Evolutionary conservation across 2,888 invertebrate genomes (phyloP).

Genomic region (Steinernema scapterisci): DNA sequence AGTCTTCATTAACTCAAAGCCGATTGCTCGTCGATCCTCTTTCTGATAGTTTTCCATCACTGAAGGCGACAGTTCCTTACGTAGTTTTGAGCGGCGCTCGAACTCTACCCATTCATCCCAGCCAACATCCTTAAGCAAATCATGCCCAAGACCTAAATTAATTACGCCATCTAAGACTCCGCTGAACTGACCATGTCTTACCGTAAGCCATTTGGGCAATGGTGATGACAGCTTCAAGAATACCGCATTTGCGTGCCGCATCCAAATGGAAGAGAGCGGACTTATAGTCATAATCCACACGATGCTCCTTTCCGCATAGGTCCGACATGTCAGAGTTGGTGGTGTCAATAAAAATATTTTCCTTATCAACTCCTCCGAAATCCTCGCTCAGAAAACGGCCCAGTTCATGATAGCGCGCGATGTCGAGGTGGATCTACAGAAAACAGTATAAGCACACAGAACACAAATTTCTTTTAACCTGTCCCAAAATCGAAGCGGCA

Average conservation of each 20-base stretch:
- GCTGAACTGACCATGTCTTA: background rate
- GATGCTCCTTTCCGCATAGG: background rate
- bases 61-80: background rate
- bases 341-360: constrained; percentile 6
- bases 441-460: no score
- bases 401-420: constrained; percentile 73
- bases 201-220: constrained; percentile 71
- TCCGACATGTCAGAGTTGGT: background rate
- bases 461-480: constrained; percentile 69
- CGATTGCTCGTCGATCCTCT: constrained; percentile 64
- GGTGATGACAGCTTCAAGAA: constrained; percentile 71
- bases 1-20: constrained; percentile 67
- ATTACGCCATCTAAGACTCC: background rate
- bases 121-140: constrained; percentile 70
- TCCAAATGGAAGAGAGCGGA: constrained; percentile 72
- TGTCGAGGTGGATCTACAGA: constrained; percentile 69
- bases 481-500: constrained; percentile 70
- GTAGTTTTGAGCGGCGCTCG: background rate
- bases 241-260: constrained; percentile 71
- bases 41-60: constrained; percentile 38
- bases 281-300: constrained; percentile 69
- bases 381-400: constrained; percentile 67
- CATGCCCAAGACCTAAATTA: constrained; percentile 66
- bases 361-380: background rate
- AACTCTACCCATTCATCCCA: constrained; percentile 63